phyloP scores from a whole-genome alignment of 2,888 invertebrate genomes.

The Tridacna gigas region DNA sequence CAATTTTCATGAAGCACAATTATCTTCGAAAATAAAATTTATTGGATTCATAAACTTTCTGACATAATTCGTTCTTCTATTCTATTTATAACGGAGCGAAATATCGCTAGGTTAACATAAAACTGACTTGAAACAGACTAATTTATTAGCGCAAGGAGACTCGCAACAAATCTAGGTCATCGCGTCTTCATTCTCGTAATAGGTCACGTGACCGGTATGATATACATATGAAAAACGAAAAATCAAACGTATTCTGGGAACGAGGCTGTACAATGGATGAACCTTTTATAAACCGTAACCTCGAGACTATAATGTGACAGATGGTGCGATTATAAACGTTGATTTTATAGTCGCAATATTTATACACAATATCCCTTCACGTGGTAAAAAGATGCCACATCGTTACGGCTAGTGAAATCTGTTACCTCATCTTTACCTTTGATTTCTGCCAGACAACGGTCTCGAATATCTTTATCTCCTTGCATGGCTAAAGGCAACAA shows the following conservation, averaged over 20 bases:
- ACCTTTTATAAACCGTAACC: conserved; percentile 4
- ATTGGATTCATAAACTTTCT: too few species aligned
- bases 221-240: not conserved
- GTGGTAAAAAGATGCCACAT: not conserved
- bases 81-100: too few species aligned
- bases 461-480: not conserved
- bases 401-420: conserved; percentile 4
- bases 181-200: not conserved
- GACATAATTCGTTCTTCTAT: too few species aligned
- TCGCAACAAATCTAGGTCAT: not conserved
- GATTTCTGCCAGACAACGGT: conserved; percentile 4
- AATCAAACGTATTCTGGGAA: not conserved
- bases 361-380: not conserved
- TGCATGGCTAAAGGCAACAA: too few species aligned
- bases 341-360: not conserved
- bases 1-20: too few species aligned
- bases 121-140: too few species aligned
- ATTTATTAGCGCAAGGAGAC: too few species aligned
- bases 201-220: not conserved
- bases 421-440: conserved; percentile 17
- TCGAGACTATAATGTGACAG: conserved; percentile 1
- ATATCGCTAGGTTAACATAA: too few species aligned
- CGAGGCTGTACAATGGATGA: not conserved
- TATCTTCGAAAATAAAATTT: too few species aligned
- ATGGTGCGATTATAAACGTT: conserved; percentile 5